Evolutionary conservation across 2,797 vertebrate genomes (phyloP).

Genomic region (Mus minutoides): DNA sequence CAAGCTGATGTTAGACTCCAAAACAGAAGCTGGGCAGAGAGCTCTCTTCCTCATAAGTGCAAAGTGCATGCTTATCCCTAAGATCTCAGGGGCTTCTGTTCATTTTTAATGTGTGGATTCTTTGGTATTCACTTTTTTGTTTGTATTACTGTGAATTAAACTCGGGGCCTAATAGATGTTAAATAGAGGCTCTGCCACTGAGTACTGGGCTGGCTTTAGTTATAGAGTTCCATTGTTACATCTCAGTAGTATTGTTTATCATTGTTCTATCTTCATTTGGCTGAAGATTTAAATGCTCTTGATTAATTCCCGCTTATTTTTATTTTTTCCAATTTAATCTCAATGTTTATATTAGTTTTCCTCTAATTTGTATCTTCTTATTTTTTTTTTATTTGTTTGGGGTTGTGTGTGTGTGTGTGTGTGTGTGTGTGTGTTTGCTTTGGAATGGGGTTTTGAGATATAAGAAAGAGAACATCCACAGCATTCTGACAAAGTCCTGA

Average conservation of each 20-base stretch:
- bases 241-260: background rate
- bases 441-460: background rate
- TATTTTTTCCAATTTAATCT: background rate
- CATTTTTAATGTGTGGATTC: background rate
- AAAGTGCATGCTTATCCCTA: background rate
- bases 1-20: background rate
- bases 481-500: background rate
- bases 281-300: background rate
- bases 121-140: background rate
- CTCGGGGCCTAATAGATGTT: too few species aligned
- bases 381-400: background rate
- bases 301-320: background rate
- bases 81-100: background rate
- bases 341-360: background rate
- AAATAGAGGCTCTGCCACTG: too few species aligned
- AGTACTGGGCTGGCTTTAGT: background rate
- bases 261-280: background rate
- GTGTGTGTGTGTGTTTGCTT: background rate
- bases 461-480: background rate
- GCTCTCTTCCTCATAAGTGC: too few species aligned
- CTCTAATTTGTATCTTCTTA: background rate
- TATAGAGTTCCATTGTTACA: background rate
- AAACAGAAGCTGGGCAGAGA: background rate
- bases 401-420: too few species aligned
- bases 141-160: background rate